Conservation (phyloP, 1,140 invertebrate genomes). For the Pachypeltis micranthus region DNA sequence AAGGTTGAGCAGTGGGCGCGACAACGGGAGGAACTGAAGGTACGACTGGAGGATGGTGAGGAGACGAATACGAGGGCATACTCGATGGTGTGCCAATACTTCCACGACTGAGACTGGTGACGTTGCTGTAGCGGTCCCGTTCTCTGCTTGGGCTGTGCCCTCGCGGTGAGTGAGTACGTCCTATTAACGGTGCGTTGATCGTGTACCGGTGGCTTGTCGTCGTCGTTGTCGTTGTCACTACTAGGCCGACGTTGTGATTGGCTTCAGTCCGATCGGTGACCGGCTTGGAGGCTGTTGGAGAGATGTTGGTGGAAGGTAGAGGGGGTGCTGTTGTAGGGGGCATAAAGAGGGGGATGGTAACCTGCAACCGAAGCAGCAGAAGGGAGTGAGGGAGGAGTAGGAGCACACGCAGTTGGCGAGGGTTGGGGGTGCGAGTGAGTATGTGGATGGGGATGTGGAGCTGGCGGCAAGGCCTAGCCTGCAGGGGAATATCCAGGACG, state of each 20-base stretch:
- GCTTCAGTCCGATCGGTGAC: slow-evolving; percentile 26
- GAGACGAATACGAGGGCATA: slow-evolving; percentile 37
- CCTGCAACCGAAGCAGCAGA: slow-evolving; percentile 29
- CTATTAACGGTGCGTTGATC: slow-evolving; percentile 38
- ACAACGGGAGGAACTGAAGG: slow-evolving; percentile 33
- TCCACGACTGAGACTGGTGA: slow-evolving; percentile 62
- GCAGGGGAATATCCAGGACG: no score
- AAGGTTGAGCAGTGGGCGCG: slow-evolving; percentile 36
- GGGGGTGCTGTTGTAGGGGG: slow-evolving; percentile 49
- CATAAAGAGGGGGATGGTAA: slow-evolving; percentile 55
- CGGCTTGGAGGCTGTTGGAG: slow-evolving; percentile 22
- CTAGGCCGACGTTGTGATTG: slow-evolving; percentile 27
- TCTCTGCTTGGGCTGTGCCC: slow-evolving; percentile 63
- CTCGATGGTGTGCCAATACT: slow-evolving; percentile 46
- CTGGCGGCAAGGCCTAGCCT: no score
- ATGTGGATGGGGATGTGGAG: background rate
- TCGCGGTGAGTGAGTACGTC: slow-evolving; percentile 51
- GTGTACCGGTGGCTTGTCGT: slow-evolving; percentile 39
- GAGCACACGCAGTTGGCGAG: slow-evolving; percentile 27
- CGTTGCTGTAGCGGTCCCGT: slow-evolving; percentile 71
- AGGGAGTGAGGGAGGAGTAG: slow-evolving; percentile 37
- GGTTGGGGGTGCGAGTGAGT: background rate
- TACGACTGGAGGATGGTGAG: slow-evolving; percentile 28
- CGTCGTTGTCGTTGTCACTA: slow-evolving; percentile 27
- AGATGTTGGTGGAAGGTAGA: slow-evolving; percentile 45